phyloP scores from a whole-genome alignment of 2,888 invertebrate species.

The Steinernema scapterisci region DNA sequence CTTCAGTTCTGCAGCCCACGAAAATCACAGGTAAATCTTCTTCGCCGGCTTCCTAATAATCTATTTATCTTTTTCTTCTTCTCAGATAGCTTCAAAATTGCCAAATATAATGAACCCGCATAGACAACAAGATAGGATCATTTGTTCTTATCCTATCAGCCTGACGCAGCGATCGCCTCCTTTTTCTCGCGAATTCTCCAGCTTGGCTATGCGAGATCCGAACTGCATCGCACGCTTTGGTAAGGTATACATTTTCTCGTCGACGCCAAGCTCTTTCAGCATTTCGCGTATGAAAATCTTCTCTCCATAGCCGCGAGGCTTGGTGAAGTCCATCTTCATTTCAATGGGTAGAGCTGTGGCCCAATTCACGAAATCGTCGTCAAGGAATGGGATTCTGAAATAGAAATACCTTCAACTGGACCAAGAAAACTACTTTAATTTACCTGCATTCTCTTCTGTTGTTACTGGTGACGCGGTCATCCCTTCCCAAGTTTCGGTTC shows the following conservation, averaged over 20 bases:
- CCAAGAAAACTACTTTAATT: neutral
- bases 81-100: neutral
- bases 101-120: neutral
- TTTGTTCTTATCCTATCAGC: neutral
- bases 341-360: conserved; percentile 70
- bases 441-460: conserved; percentile 33
- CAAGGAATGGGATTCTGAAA: conserved; percentile 77
- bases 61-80: neutral
- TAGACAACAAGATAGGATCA: too few species aligned
- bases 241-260: conserved; percentile 71
- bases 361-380: conserved; percentile 73
- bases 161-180: conserved; percentile 41
- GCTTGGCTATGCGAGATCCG: conserved; percentile 85
- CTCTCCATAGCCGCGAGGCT: conserved; percentile 74
- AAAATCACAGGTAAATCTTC: too few species aligned
- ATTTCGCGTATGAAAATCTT: conserved; percentile 80
- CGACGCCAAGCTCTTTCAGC: conserved; percentile 61
- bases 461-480: conserved; percentile 79
- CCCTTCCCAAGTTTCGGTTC: conserved; percentile 87
- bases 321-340: conserved; percentile 70
- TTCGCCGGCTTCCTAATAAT: too few species aligned
- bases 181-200: conserved; percentile 71
- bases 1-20: too few species aligned
- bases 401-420: too few species aligned
- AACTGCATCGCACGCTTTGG: conserved; percentile 96